Percentiles rank a stretch among this genome's conserved stretches.
These are phyloP conservation scores for Mormyrus iriodes DNA, from an alignment of 2,113 vertebrate species.

Conservation along the genomic window DNA sequence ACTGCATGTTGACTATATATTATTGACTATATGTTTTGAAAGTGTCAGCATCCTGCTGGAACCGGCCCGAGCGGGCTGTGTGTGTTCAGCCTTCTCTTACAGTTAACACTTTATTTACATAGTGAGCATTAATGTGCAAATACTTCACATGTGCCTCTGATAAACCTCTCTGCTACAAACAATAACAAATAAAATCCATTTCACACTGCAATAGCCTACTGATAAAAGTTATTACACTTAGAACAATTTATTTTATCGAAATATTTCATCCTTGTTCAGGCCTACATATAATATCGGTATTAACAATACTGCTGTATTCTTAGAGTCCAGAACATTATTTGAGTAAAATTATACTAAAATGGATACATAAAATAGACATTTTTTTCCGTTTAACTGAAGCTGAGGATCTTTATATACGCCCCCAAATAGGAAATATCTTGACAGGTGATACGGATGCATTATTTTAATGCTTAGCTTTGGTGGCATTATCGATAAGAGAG, in stretches of 20 bases:
- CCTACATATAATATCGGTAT: background rate
- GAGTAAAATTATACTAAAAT: background rate
- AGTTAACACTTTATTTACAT: background rate
- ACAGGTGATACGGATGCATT: background rate
- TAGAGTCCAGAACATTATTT: background rate
- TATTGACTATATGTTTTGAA: background rate
- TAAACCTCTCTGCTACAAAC: background rate
- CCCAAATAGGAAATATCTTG: background rate
- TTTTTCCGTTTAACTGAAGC: background rate
- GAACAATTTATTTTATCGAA: background rate
- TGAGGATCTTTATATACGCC: background rate
- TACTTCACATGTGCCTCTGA: background rate
- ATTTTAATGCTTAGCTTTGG: background rate
- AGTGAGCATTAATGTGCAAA: background rate
- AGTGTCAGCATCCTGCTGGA: background rate
- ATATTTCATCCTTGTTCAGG: background rate
- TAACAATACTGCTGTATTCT: background rate
- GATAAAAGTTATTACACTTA: background rate
- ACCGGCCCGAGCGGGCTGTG: background rate
- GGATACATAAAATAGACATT: background rate
- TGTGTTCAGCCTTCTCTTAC: background rate
- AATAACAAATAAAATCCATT: background rate
- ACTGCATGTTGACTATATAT: background rate
- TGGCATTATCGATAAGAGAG: conserved; percentile 13
- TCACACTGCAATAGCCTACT: background rate